Percentiles rank a stretch among this genome's conserved stretches.
Conservation (phyloP, 2,113 vertebrate species). For the Damaliscus lunatus region DNA sequence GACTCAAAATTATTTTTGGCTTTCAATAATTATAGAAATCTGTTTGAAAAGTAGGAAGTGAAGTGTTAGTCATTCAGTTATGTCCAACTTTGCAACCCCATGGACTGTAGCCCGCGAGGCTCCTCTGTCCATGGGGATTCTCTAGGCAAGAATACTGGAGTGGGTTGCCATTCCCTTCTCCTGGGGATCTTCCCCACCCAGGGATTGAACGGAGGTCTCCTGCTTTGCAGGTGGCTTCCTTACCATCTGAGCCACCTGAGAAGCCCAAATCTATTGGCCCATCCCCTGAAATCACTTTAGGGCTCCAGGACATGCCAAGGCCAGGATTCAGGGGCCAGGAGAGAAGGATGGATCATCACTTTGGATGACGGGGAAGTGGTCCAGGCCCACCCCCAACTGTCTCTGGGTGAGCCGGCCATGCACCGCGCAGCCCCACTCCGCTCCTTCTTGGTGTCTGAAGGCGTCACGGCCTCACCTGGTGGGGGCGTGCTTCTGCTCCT, state of each 20-base stretch:
- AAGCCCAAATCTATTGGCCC: not conserved
- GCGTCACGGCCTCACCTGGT: conserved; percentile 84
- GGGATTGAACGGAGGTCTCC: accelerated
- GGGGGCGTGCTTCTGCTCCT: conserved; percentile 93
- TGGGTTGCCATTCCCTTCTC: not conserved
- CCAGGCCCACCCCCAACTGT: not conserved
- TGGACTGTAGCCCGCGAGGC: not conserved
- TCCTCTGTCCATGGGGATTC: not conserved
- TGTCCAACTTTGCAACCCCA: not conserved
- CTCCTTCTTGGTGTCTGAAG: not conserved
- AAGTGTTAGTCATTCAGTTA: not conserved
- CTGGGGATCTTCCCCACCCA: not conserved
- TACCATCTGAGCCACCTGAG: not conserved
- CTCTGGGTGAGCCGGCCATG: accelerated
- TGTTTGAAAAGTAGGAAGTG: not conserved
- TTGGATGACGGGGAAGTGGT: accelerated
- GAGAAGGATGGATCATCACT: not conserved
- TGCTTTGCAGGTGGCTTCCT: not conserved
- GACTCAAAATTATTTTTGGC: not conserved
- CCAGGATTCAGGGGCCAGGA: not conserved
- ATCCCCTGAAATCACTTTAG: not conserved
- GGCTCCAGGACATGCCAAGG: not conserved
- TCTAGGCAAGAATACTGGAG: not conserved
- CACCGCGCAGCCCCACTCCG: accelerated
- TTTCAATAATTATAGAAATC: not conserved